Evolutionary conservation across 2,888 invertebrate species (phyloP).

Genomic region (Macaria notata): DNA sequence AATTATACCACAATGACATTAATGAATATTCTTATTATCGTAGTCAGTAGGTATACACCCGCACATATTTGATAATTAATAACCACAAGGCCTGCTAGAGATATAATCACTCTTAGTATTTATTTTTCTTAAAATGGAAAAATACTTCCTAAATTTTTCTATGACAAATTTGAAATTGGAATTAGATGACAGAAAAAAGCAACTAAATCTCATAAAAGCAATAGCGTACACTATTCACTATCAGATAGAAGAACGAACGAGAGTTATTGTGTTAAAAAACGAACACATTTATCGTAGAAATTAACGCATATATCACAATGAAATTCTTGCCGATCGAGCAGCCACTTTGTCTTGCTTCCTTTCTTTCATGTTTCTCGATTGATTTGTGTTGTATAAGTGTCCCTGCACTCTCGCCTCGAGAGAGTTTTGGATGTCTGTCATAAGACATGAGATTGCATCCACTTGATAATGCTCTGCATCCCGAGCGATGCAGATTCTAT

Average conservation of each 20-base stretch:
- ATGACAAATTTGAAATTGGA: too few species aligned
- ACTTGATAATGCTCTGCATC: slow-evolving; percentile 57
- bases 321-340: slow-evolving; percentile 69
- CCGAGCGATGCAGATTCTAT: slow-evolving; percentile 34
- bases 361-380: slow-evolving; percentile 58
- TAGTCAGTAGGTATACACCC: too few species aligned
- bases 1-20: too few species aligned
- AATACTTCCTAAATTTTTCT: too few species aligned
- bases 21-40: too few species aligned
- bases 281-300: slow-evolving; percentile 66
- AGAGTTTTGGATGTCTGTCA: slow-evolving; percentile 75
- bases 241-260: slow-evolving; percentile 23
- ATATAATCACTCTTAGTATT: too few species aligned
- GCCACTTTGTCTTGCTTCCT: slow-evolving; percentile 67
- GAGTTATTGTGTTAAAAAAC: slow-evolving; percentile 60
- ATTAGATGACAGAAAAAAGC: too few species aligned
- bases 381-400: slow-evolving; percentile 72
- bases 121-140: too few species aligned
- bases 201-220: slow-evolving; percentile 5
- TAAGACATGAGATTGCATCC: slow-evolving; percentile 64
- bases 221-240: slow-evolving; percentile 22
- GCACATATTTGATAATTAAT: too few species aligned
- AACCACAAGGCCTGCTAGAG: too few species aligned
- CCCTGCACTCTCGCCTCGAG: slow-evolving; percentile 56
- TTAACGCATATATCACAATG: slow-evolving; percentile 71